Evolutionary conservation across 2,113 vertebrate genomes (phyloP).

Genomic region (Phycodurus eques): DNA sequence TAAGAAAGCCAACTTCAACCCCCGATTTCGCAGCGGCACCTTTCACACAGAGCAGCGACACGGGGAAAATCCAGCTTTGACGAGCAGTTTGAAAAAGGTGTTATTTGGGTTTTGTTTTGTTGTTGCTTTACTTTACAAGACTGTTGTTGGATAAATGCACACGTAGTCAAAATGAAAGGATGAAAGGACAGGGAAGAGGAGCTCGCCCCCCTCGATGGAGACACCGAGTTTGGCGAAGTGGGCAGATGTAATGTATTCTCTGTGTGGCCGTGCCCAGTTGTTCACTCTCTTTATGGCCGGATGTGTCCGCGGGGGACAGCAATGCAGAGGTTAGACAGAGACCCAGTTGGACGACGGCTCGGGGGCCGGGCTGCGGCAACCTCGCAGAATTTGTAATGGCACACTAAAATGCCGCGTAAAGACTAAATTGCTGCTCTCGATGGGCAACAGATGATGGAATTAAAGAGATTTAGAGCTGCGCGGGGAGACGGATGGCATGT

Average conservation of each 20-base stretch:
- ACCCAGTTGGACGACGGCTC: slow-evolving; percentile 36
- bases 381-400: slow-evolving; percentile 68
- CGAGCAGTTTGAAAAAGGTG: neutral
- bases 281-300: slow-evolving; percentile 44
- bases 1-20: too few relatives aligned
- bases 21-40: too few relatives aligned
- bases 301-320: slow-evolving; percentile 33
- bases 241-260: slow-evolving; percentile 37
- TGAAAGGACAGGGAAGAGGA: slow-evolving; percentile 25
- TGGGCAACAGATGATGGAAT: slow-evolving; percentile 75
- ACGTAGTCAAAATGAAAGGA: slow-evolving; percentile 36
- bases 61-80: too few relatives aligned
- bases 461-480: slow-evolving; percentile 73
- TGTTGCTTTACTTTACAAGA: neutral
- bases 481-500: slow-evolving; percentile 53
- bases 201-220: slow-evolving; percentile 16
- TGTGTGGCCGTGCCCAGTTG: slow-evolving; percentile 37
- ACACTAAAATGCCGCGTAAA: slow-evolving; percentile 70
- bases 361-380: slow-evolving; percentile 52
- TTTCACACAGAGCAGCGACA: too few relatives aligned
- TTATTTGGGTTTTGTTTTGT: too few relatives aligned
- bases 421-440: slow-evolving; percentile 71
- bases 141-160: neutral
- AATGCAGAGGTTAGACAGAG: slow-evolving; percentile 51
- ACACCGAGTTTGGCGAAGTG: slow-evolving; percentile 6